Evolutionary conservation across 2,113 vertebrate species (phyloP), one percentile per base, ranked within the genome.

Genomic region (Hippocampus zosterae): DNA sequence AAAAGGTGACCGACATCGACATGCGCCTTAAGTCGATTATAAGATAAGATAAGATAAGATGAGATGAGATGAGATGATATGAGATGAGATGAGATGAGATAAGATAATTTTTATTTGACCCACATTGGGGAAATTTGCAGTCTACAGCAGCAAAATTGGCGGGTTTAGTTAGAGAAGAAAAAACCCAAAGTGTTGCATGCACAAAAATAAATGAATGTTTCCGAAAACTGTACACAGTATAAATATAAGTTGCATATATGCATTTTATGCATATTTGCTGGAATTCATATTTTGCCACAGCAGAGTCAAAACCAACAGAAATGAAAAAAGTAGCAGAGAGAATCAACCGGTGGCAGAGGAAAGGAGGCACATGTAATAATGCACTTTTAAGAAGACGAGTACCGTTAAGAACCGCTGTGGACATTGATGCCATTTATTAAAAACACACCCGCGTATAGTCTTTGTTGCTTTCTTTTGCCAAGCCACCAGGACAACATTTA

Each of bases 401-500:
- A 19, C 68, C 42, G 63, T 69, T 72, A 73, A 77, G 8, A 42
- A 65, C n/a, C 6, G 13, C 19, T 5, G n/a, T 59, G 44, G 40
- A 37, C 60, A 60, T 69, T 46, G 13, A 4, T 52, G 44, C 60
- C 37, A 48, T 67, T 74, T 72, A 57, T 27, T 5, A 79, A 83
- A 76, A n/a, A 78, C 61, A 10, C 42, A 10, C 42, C 0, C 42
- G 3, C 3, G 5, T 41, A 16, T 53, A 68, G 63, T 78, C 69
- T 64, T 74, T 67, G 23, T 25, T 25, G 55, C 23, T 13, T 23
- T 25, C n/a, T n/a, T 57, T 41, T 72, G 75, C 72, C 48, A 15
- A 72, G 68, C 74, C 73, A 68, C 33, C 63, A 71, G 79, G 80
- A 62, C 70, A 79, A 73, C 75, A 72, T 84, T 89, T 82, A 79